Evolutionary conservation across 92 coral and sea anemone species (phyloP).

Genomic region (Umimayanthus kanabou): DNA sequence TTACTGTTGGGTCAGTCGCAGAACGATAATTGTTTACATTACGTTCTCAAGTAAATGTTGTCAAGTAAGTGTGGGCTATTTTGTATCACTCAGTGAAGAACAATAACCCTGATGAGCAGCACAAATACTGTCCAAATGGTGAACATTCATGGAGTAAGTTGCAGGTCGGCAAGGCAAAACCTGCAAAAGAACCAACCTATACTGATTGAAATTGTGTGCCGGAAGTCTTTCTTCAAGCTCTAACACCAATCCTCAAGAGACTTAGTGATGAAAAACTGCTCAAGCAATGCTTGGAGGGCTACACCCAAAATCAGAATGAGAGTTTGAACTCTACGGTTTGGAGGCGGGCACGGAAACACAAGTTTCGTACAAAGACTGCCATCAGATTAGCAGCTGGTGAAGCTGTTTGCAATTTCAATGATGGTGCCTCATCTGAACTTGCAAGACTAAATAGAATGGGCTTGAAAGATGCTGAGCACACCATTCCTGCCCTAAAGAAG

Average conservation of each 20-base stretch:
- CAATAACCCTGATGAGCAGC: constrained; percentile 8
- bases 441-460: neutral
- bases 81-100: constrained; percentile 5
- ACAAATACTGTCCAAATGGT: neutral
- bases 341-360: neutral
- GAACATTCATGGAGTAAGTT: constrained; percentile 9
- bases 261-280: neutral
- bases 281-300: neutral
- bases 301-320: constrained; percentile 6
- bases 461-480: neutral
- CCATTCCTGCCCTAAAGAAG: constrained; percentile 1
- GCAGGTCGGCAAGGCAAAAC: constrained; percentile 8
- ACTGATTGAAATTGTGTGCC: constrained; percentile 4
- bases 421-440: neutral
- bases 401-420: constrained; percentile 1
- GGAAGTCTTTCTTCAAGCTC: constrained; percentile 18
- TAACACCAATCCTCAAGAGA: neutral
- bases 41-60: too few relatives aligned
- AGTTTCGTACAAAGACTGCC: neutral
- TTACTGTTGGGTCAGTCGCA: too few relatives aligned
- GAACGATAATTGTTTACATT: too few relatives aligned
- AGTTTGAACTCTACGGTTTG: neutral
- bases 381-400: neutral
- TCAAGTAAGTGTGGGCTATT: constrained; percentile 4
- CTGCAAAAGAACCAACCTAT: neutral